Evolutionary conservation across 2,797 vertebrate genomes (phyloP).

Genomic region (Hydrolagus colliei): DNA sequence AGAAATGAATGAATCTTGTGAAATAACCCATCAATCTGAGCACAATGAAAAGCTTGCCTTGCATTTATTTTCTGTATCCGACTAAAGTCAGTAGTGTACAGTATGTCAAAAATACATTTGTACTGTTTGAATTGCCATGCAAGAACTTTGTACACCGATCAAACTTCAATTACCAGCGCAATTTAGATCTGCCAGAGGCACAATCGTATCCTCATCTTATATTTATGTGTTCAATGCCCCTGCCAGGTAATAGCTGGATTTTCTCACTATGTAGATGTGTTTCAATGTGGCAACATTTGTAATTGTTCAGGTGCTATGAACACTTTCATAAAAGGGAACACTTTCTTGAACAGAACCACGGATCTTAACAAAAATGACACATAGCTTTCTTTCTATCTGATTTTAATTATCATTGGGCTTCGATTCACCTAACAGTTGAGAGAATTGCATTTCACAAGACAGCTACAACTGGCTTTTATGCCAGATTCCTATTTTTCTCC

Average conservation of each 20-base stretch:
- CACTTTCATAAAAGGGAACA: background rate
- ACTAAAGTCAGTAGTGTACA: too few species aligned
- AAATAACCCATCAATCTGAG: background rate
- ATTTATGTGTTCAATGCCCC: background rate
- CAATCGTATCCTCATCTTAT: background rate
- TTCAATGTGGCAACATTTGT: background rate
- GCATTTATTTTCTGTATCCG: background rate
- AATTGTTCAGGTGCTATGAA: background rate
- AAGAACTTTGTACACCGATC: background rate
- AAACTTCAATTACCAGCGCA: background rate
- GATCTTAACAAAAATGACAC: background rate
- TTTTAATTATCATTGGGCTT: conserved; percentile 5
- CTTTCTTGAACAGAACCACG: background rate
- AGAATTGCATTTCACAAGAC: background rate
- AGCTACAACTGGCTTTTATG: background rate
- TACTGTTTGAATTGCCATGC: background rate
- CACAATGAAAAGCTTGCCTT: background rate
- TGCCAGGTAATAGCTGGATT: background rate
- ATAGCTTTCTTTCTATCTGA: background rate
- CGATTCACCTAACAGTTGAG: background rate
- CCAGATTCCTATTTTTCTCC: background rate
- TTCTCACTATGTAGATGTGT: background rate
- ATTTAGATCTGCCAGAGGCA: background rate
- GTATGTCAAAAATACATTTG: too few species aligned
- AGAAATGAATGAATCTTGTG: background rate